Percentiles rank a stretch among this genome's conserved stretches.
Conservation (phyloP, 2,797 vertebrate genomes). For the Hemibagrus guttatus region DNA sequence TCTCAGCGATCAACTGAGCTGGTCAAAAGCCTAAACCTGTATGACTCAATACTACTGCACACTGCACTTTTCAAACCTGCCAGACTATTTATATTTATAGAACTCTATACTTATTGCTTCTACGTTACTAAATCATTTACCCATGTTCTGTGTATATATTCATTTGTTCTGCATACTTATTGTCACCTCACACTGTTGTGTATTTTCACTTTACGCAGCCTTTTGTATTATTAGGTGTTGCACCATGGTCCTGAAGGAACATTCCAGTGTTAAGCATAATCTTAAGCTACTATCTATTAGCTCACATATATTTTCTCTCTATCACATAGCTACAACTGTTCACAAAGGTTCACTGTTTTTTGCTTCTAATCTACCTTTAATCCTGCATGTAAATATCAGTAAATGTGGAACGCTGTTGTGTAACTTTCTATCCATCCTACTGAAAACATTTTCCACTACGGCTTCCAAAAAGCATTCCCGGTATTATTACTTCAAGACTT, state of each 20-base stretch:
- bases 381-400: background rate
- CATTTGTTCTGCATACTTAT: background rate
- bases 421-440: background rate
- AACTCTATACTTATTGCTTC: no score
- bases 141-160: background rate
- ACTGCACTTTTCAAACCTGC: no score
- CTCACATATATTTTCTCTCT: background rate
- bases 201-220: no score
- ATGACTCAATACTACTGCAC: no score
- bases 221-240: no score
- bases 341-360: background rate
- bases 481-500: conserved; percentile 19
- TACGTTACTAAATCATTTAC: background rate
- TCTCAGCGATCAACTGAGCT: background rate
- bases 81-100: no score
- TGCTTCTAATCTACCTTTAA: background rate
- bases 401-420: background rate
- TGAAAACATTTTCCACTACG: background rate
- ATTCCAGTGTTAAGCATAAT: background rate
- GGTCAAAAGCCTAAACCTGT: background rate
- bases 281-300: background rate
- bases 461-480: background rate
- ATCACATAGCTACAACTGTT: background rate
- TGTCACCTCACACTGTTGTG: background rate
- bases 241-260: background rate